These are phyloP conservation scores for Morelia viridis DNA, from an alignment of 2,797 vertebrate species.

Conservation along the genomic window DNA sequence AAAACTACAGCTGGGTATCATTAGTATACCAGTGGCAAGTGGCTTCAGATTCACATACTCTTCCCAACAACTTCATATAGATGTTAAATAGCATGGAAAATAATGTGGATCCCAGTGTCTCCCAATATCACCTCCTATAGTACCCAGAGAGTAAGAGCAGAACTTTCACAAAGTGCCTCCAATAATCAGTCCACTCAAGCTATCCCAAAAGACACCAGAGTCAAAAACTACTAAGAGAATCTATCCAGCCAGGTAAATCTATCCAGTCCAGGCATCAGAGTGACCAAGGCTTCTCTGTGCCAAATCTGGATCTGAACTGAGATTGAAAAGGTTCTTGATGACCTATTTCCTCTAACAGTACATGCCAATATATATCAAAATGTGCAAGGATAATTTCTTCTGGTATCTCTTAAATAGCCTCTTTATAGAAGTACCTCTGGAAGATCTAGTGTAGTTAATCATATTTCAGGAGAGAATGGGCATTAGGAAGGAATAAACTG, in stretches of 20 bases:
- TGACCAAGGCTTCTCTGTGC: background rate
- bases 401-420: background rate
- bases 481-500: background rate
- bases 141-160: background rate
- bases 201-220: background rate
- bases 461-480: background rate
- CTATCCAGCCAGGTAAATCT: background rate
- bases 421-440: background rate
- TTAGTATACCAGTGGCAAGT: background rate
- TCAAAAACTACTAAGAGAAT: background rate
- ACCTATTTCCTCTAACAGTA: background rate
- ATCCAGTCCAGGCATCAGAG: background rate
- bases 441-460: background rate
- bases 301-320: background rate
- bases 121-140: background rate
- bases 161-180: background rate
- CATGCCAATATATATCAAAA: background rate
- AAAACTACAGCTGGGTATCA: conserved; percentile 2
- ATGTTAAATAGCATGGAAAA: background rate
- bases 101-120: background rate
- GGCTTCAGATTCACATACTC: background rate
- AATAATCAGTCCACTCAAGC: background rate
- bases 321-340: background rate
- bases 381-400: background rate
- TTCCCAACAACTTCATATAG: background rate